Evolutionary conservation across 2,797 vertebrate genomes (phyloP), one percentile per base, ranked within the genome.

Genomic region (Peromyscus nudipes): DNA sequence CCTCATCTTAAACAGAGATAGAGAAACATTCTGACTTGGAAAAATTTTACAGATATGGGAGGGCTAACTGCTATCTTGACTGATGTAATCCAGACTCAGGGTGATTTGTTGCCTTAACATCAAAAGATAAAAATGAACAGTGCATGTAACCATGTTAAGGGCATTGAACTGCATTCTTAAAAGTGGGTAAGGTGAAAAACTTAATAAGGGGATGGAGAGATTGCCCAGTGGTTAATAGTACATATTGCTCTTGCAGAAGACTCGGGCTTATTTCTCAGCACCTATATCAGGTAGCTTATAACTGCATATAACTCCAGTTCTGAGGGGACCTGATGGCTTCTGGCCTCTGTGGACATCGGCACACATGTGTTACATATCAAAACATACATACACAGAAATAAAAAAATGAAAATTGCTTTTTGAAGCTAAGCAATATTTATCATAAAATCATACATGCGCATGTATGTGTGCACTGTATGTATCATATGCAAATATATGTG

Each of bases 91-190:
- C 77, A 91, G 43, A 85, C 34, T 91, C 34, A 86, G 67, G 87
- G 93, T 86, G 23, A 86, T 71, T 87, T 64, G 4, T 40, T 91
- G 82, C 16, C 29, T 11, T 93, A 49, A 76, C 46, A n/a, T 55
- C 81, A 80, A 69, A 86, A 79, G 31, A 95, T 88, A 81, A 91
- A 97, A 96, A 82, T 80, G 40, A 94, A 75, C 10, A 71, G 23
- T 40, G 46, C 2, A 91, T 0, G 6, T 12, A 88, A 57, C 6
- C 23, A 64, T 12, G 21, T 88, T 84, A 60, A 52, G 19, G 21
- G 0, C 76, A 62, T 4, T 52, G 29, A 57, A 84, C 4, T 14
- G 10, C 57, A 16, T 3, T 27, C 2, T 34, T 71, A 91, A 79
- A 27, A 55, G 27, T 34, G 31, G 31, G 6, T 71, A 75, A 73